Conservation (phyloP, 2,797 vertebrate species). For the Arremon brunneinucha region DNA sequence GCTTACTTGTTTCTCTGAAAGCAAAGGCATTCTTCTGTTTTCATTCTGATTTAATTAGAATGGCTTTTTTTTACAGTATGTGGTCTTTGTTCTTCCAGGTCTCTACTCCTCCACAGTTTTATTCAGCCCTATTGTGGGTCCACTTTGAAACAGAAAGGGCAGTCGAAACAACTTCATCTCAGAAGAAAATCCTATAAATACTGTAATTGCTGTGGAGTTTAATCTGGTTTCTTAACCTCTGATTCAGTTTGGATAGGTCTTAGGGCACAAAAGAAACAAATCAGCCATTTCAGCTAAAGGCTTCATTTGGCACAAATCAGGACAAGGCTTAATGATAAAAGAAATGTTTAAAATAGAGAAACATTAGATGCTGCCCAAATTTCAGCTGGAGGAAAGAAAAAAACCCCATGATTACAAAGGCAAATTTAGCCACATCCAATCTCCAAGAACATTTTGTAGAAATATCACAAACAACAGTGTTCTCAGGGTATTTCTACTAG, state of each 20-base stretch:
- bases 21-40: slow-evolving; percentile 39
- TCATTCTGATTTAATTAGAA: slow-evolving; percentile 58
- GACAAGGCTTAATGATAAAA: slow-evolving; percentile 22
- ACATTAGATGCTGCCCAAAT: background rate
- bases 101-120: slow-evolving; percentile 26
- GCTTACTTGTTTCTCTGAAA: slow-evolving; percentile 26
- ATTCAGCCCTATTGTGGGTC: slow-evolving; percentile 30
- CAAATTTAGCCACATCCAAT: slow-evolving; percentile 24
- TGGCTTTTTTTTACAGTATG: slow-evolving; percentile 55
- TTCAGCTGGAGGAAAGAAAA: background rate
- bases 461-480: slow-evolving; percentile 44
- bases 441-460: slow-evolving; percentile 29
- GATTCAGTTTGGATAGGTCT: slow-evolving; percentile 51
- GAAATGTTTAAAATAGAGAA: background rate
- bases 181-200: slow-evolving; percentile 57
- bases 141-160: slow-evolving; percentile 42
- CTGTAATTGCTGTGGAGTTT: slow-evolving; percentile 43
- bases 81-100: slow-evolving; percentile 54
- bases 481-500: slow-evolving; percentile 62
- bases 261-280: slow-evolving; percentile 33
- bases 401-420: background rate
- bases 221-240: slow-evolving; percentile 60
- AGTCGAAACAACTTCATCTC: slow-evolving; percentile 54
- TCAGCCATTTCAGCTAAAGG: slow-evolving; percentile 10
- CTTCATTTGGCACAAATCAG: slow-evolving; percentile 37